Evolutionary conservation across 2,797 vertebrate genomes (phyloP).

Genomic region (Acanthiza pusilla): DNA sequence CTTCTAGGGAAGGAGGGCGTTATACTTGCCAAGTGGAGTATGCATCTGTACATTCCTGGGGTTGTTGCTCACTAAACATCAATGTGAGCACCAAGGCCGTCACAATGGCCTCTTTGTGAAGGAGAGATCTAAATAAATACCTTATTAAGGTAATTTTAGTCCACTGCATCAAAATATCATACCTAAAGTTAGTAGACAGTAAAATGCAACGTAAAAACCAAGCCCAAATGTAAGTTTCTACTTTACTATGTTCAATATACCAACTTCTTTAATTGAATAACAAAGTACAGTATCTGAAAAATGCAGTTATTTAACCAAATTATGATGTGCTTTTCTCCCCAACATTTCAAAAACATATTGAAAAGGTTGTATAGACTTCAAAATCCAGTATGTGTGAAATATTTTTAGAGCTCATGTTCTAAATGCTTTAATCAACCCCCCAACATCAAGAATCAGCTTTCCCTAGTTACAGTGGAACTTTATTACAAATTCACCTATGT

Average conservation of each 20-base stretch:
- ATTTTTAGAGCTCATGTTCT: background rate
- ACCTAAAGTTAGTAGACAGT: background rate
- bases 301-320: background rate
- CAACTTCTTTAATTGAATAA: background rate
- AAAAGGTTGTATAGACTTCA: background rate
- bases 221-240: background rate
- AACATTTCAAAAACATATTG: background rate
- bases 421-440: background rate
- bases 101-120: background rate
- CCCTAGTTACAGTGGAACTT: background rate
- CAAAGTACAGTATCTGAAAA: background rate
- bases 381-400: background rate
- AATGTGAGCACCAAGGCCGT: background rate
- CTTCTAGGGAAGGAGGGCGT: background rate
- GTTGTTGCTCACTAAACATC: constrained; percentile 9
- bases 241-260: background rate
- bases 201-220: background rate
- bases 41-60: background rate
- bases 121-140: background rate
- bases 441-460: background rate
- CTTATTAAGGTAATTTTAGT: background rate
- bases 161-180: background rate
- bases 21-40: background rate
- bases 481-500: background rate
- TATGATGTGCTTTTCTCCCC: background rate